These are phyloP conservation scores for Ranitomeya imitator DNA, from an alignment of 2,113 vertebrate species.

Conservation along the genomic window DNA sequence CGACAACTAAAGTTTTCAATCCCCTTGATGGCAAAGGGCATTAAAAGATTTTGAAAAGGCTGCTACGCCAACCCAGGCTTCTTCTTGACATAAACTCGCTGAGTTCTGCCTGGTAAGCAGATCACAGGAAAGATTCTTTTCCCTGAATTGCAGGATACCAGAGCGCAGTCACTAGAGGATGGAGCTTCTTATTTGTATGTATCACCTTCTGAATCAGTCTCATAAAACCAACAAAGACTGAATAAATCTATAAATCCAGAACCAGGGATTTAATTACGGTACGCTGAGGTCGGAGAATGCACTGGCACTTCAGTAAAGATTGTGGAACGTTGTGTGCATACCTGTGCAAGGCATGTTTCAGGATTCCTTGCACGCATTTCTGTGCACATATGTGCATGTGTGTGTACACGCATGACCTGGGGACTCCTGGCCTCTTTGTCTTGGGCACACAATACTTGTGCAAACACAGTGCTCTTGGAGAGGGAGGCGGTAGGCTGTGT, in stretches of 20 bases:
- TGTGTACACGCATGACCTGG: constrained; percentile 50
- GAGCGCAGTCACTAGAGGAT: constrained; percentile 6
- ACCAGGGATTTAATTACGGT: constrained; percentile 30
- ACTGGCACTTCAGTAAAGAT: neutral
- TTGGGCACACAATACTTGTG: constrained; percentile 56
- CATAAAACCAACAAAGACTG: constrained; percentile 46
- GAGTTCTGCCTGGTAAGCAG: constrained; percentile 50
- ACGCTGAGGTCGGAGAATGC: neutral
- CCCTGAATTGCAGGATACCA: neutral
- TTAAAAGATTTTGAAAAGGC: constrained; percentile 36
- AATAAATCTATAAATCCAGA: constrained; percentile 21
- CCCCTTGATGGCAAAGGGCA: constrained; percentile 30
- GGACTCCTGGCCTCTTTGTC: constrained; percentile 47
- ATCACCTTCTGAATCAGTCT: constrained; percentile 34
- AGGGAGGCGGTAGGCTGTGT: constrained; percentile 52
- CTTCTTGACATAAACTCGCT: neutral
- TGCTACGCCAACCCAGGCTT: constrained; percentile 22
- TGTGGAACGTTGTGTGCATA: neutral
- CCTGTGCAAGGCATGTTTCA: neutral
- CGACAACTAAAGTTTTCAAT: constrained; percentile 12
- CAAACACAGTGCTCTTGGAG: constrained; percentile 54
- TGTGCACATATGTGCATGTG: constrained; percentile 21
- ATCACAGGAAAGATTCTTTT: constrained; percentile 42
- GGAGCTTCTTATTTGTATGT: constrained; percentile 36
- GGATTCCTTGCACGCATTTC: constrained; percentile 36